phyloP scores from a whole-genome alignment of 1,140 invertebrate species.

The Anastrepha obliqua region DNA sequence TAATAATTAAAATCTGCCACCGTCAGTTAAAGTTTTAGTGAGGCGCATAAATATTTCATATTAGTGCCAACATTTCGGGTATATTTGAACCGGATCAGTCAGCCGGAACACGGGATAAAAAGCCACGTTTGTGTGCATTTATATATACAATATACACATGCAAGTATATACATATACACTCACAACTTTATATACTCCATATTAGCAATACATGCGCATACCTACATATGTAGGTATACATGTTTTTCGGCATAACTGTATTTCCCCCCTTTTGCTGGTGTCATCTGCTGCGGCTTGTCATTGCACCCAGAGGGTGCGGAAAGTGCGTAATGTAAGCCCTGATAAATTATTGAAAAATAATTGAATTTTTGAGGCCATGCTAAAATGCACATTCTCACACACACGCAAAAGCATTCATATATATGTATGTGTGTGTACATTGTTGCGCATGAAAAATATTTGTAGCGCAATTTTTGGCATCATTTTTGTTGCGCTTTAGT shows the following conservation, averaged over 20 bases:
- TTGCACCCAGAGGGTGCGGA: background rate
- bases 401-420: background rate
- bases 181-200: too few relatives aligned
- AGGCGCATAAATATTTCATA: too few relatives aligned
- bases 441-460: background rate
- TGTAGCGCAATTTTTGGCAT: background rate
- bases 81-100: background rate
- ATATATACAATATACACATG: background rate
- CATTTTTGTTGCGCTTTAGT: background rate
- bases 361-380: background rate
- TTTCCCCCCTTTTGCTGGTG: slow-evolving; percentile 8
- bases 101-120: background rate
- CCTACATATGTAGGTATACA: background rate
- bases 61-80: too few relatives aligned
- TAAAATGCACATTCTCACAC: background rate
- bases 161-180: background rate
- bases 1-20: too few relatives aligned
- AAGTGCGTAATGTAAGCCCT: background rate
- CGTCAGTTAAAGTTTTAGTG: too few relatives aligned
- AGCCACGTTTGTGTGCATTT: background rate
- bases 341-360: slow-evolving; percentile 46
- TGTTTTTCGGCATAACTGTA: background rate
- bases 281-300: background rate
- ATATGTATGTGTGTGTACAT: background rate
- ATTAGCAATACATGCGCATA: background rate